Percentiles rank a stretch among this genome's conserved stretches.
Conservation (phyloP, 2,797 vertebrate species). For the Melanotaenia trifasciata region DNA sequence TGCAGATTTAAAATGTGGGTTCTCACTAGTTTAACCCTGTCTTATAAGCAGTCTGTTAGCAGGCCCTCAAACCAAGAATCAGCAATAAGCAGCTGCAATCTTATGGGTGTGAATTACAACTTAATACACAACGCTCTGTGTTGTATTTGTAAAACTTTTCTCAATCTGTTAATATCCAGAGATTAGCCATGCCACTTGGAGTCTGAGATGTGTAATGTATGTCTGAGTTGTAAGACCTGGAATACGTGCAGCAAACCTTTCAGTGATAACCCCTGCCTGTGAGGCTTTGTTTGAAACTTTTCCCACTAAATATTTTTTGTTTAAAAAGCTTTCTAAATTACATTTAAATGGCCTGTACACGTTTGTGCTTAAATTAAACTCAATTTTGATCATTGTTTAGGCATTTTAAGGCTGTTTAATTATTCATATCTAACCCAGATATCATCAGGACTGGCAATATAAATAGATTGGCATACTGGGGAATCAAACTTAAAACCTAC, state of each 20-base stretch:
- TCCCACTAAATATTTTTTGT: neutral
- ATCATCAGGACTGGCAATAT: neutral
- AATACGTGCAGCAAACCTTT: neutral
- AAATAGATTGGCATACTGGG: neutral
- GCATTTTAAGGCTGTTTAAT: neutral
- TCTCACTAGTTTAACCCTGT: neutral
- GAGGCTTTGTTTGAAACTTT: neutral
- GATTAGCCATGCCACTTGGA: neutral
- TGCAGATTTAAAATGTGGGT: conserved; percentile 13
- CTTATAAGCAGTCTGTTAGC: neutral
- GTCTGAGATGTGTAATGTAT: neutral
- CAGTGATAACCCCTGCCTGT: neutral
- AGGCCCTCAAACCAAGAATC: conserved; percentile 1
- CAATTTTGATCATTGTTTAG: neutral
- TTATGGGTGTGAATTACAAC: conserved; percentile 3
- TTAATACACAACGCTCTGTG: conserved; percentile 4
- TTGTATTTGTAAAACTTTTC: conserved; percentile 17
- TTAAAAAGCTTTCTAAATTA: neutral
- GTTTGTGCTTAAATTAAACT: neutral
- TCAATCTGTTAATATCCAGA: neutral
- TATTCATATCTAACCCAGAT: neutral
- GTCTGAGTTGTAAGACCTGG: neutral
- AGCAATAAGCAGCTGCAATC: conserved; percentile 14
- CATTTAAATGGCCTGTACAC: neutral
- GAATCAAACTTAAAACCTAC: neutral